Base-by-base conservation (phyloP, 2,797 vertebrate species). In the Pristis pectinata region DNA sequence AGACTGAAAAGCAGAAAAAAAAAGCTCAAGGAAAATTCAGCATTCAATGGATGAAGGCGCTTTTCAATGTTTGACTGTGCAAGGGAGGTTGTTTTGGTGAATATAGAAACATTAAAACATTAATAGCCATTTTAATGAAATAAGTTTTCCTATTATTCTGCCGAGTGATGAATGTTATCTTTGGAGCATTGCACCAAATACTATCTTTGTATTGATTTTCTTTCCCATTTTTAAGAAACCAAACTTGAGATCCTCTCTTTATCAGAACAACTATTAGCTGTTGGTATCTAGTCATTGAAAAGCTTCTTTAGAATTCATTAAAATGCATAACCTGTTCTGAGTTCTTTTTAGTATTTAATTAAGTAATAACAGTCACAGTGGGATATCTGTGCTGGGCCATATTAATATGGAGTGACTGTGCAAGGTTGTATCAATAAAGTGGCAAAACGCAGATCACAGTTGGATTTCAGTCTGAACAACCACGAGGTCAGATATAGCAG, bases 181-280 rank as follows among this genome's bases (percentile, higher is more conserved):
- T 44, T 94, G 92, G 44, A 76, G 49, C 70, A 76, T 76, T 94
- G 49, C 27, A n/a, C 61, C 87, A 76, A 94, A 94, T n/a, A 70
- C 34, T 70, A 49, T 76, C 49, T 13, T 27, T 76, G 24, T 44
- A 19, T 49, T 76, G 44, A 49, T 49, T 72, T 76, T 94, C 72
- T 74, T 49, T 8, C 44, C 27, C 2, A 94, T 22, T 5, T 74
- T 70, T 53, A 53, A 94, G 44, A 34, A 74, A 70, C 10, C 67
- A 74, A 13, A 49, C 10, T 56, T 49, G 30, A 70, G 44, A 93
- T 74, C 24, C 24, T 34, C 7, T 94, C 7, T 53, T 94, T 64
- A 94, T 94, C n/a, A 56, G 70, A 67, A 34, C 13, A 34, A 49
- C 67, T 53, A 70, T 92, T 61, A 44, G 41, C 37, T 5, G 1